These are phyloP conservation scores for Emesis furor DNA, from an alignment of 2,888 invertebrate genomes.

Conservation along the genomic window DNA sequence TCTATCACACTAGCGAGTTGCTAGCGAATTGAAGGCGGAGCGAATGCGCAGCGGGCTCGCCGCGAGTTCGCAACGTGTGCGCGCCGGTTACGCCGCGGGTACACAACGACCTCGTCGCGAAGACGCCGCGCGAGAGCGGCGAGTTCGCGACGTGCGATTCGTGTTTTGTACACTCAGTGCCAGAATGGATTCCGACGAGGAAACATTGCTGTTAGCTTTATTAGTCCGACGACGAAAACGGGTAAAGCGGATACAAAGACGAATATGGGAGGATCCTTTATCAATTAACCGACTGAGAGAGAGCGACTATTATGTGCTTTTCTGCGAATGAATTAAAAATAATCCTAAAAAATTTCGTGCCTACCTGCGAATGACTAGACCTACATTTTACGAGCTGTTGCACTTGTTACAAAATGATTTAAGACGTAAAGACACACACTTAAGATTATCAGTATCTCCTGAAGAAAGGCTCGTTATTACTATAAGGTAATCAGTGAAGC, in stretches of 20 bases:
- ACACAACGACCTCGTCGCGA: neutral
- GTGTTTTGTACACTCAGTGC: neutral
- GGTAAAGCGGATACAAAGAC: neutral
- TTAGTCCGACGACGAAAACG: slow-evolving; percentile 19
- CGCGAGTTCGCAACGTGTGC: neutral
- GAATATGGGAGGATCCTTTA: slow-evolving; percentile 23
- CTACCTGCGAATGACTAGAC: slow-evolving; percentile 69
- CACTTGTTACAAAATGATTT: slow-evolving; percentile 65
- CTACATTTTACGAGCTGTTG: slow-evolving; percentile 66
- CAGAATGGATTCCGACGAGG: neutral
- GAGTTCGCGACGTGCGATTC: neutral
- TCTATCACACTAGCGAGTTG: neutral
- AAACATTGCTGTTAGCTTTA: slow-evolving; percentile 24
- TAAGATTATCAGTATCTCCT: slow-evolving; percentile 67
- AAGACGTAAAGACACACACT: slow-evolving; percentile 66
- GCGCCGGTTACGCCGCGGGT: too few species aligned
- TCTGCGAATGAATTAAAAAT: slow-evolving; percentile 62
- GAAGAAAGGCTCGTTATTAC: slow-evolving; percentile 68
- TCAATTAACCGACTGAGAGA: slow-evolving; percentile 61
- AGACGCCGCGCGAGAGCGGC: neutral
- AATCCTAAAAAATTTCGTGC: slow-evolving; percentile 66
- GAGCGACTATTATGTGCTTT: slow-evolving; percentile 52
- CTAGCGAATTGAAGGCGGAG: neutral
- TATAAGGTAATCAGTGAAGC: slow-evolving; percentile 50
- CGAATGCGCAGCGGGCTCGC: neutral